Conservation (phyloP, 1,140 invertebrate genomes). For the Drosophila mojavensis region DNA sequence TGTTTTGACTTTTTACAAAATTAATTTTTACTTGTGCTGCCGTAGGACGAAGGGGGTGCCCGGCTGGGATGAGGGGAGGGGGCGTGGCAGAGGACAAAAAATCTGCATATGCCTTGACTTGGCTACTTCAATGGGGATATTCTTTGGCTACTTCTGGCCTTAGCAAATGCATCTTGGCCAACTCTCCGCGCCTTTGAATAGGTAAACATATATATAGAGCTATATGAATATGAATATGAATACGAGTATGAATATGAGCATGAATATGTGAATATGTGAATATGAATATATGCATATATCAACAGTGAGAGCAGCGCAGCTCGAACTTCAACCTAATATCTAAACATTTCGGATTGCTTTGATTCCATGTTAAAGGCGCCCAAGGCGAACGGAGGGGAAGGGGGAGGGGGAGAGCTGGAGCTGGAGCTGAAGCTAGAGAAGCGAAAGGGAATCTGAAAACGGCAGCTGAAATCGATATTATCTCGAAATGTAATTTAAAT, state of each 20-base stretch:
- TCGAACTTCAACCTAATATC: slow-evolving; percentile 5
- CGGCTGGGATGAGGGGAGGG: neutral
- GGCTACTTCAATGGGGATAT: neutral
- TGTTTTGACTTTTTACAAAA: slow-evolving; percentile 55
- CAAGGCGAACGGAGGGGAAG: neutral
- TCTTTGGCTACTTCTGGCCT: neutral
- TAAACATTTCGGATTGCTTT: slow-evolving; percentile 13
- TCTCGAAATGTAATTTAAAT: slow-evolving; percentile 2
- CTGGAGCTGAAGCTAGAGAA: neutral
- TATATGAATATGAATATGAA: neutral
- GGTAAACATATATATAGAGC: slow-evolving; percentile 14
- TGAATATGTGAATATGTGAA: neutral
- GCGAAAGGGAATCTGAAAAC: neutral
- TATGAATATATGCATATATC: neutral
- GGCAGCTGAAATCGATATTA: neutral
- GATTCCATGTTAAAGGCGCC: slow-evolving; percentile 5
- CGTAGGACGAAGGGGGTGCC: neutral
- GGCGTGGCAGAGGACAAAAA: slow-evolving; percentile 13
- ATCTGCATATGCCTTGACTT: slow-evolving; percentile 34
- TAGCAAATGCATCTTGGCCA: slow-evolving; percentile 21
- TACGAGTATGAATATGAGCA: neutral
- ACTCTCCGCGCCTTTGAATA: slow-evolving; percentile 27
- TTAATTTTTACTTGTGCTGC: slow-evolving; percentile 50
- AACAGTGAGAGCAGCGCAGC: neutral
- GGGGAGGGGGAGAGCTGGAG: no score